Evolutionary conservation across 2,113 vertebrate species (phyloP), one percentile per base, ranked within the genome.

Genomic region (Neolamprologus sp.): DNA sequence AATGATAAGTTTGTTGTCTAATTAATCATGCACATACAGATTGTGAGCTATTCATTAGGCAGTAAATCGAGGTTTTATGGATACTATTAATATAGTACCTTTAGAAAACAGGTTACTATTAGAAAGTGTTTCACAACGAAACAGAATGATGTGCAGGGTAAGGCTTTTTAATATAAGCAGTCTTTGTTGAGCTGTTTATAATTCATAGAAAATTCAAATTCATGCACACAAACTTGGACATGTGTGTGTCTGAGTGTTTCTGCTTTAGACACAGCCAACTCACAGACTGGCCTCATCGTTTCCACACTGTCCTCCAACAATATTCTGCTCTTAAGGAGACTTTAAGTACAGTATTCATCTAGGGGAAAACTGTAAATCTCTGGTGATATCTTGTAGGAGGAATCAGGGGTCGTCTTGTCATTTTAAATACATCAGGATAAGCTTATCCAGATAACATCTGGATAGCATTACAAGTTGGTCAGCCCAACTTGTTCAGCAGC

Each of bases 341-440:
- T 57, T 79, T 28, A 60, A 85, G 89, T 57, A 73, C 60, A 49
- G 86, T 60, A 21, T 87, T 85, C 63, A 81, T 60, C 90, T 12
- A 30, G 88, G 55, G 86, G 71, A 89, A 89, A 93, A 82, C 81
- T 81, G 84, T 86, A 94, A 92, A 92, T 91, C 93, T 92, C 54
- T 84, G 45, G 82, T 54, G 94, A 91, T 90, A 84, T 82, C 75
- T 80, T 57, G 55, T 2, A 82, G 82, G 90, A 92, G 63, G 91
- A 93, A 82, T 49, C 88, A 63, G 89, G 75, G 92, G 91, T 91
- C 85, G 83, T 83, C 23, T 87, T 91, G 92, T 93, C 92, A 91
- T 53, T 88, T 91, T 92, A 88, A 93, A 94, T 94, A 90, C 87
- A 78, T 92, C 89, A 92, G 63, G 60, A 87, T 88, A 71, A 75